phyloP scores from a whole-genome alignment of 2,113 vertebrate species.

The Propithecus coquereli region DNA sequence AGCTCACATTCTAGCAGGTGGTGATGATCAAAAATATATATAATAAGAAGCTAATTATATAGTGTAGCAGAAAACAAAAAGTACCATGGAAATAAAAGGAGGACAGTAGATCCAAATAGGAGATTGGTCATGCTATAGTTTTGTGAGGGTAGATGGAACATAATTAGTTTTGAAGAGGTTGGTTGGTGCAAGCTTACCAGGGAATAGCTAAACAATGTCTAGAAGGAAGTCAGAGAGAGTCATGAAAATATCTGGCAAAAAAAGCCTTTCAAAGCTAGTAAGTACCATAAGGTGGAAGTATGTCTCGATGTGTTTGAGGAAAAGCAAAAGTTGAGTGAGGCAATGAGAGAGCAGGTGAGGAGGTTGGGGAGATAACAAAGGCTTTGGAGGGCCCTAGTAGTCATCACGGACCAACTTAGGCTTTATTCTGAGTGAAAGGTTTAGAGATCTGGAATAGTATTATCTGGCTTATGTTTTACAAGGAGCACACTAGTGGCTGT shows the following conservation, averaged over 20 bases:
- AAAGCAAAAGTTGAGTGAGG: neutral
- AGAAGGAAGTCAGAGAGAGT: neutral
- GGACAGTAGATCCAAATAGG: neutral
- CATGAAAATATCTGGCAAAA: no score
- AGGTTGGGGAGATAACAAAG: neutral
- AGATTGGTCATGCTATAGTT: neutral
- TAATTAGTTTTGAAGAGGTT: neutral
- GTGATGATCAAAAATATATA: neutral
- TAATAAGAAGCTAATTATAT: neutral
- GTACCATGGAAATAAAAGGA: neutral
- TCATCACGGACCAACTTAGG: neutral
- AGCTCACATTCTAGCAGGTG: neutral
- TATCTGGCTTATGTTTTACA: neutral
- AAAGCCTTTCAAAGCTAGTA: neutral
- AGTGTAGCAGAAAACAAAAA: neutral
- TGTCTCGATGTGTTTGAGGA: neutral
- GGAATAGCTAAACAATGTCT: neutral
- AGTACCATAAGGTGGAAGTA: neutral
- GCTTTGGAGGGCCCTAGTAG: fast-evolving
- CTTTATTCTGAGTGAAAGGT: neutral
- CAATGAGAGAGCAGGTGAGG: neutral
- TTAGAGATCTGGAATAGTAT: neutral
- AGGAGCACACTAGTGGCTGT: neutral
- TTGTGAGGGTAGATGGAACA: neutral
- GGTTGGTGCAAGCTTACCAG: neutral